Evolutionary conservation across 1,140 invertebrate species (phyloP).

Genomic region (Notospermus geniculatus): DNA sequence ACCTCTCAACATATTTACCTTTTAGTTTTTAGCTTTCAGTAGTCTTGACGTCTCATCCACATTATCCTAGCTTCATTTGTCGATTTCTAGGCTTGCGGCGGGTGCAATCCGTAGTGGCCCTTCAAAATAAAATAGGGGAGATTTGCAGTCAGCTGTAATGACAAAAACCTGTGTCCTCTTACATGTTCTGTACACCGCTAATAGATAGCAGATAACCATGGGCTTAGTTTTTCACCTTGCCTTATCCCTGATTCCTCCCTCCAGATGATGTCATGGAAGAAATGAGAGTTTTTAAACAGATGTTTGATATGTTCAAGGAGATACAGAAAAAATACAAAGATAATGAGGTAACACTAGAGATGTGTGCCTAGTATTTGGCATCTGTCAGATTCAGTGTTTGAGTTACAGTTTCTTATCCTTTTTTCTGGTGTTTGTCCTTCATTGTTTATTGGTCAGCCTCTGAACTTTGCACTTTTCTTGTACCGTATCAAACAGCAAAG

Average conservation of each 20-base stretch:
- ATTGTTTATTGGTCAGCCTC: too few species aligned
- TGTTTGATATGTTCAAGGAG: slow-evolving; percentile 36
- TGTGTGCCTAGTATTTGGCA: too few species aligned
- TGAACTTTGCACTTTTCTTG: too few species aligned
- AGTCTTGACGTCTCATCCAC: not conserved
- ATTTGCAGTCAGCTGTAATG: too few species aligned
- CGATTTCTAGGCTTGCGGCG: too few species aligned
- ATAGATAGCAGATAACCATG: not conserved
- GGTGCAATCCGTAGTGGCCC: too few species aligned
- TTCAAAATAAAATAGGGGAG: too few species aligned
- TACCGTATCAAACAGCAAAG: too few species aligned
- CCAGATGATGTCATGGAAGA: slow-evolving; percentile 48
- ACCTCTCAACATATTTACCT: not conserved
- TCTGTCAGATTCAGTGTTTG: too few species aligned
- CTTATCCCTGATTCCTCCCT: not conserved
- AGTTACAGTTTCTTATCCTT: too few species aligned
- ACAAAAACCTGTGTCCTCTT: not conserved
- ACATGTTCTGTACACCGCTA: not conserved
- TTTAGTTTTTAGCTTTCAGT: slow-evolving; percentile 7
- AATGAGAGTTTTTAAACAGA: slow-evolving; percentile 39
- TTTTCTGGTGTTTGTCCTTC: too few species aligned
- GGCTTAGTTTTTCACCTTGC: slow-evolving; percentile 16
- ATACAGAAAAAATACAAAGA: slow-evolving; percentile 48
- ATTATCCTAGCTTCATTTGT: too few species aligned
- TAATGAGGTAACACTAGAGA: slow-evolving; percentile 37